Evolutionary conservation across 2,888 invertebrate genomes (phyloP).

Genomic region (Meteorus cinctellus): DNA sequence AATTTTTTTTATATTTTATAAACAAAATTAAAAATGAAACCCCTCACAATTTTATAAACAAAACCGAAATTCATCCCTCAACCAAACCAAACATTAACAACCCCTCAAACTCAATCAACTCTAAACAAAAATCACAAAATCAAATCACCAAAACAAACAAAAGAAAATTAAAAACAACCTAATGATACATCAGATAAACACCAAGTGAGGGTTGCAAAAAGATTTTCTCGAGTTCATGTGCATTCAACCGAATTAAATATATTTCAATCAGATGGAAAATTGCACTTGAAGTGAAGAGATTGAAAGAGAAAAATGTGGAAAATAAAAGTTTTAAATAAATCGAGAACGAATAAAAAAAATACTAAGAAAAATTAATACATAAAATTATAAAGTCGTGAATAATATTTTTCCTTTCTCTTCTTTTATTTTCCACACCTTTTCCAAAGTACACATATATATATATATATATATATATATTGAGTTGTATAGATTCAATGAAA

Average conservation of each 20-base stretch:
- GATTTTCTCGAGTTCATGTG: not conserved
- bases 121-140: too few species aligned
- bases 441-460: not conserved
- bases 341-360: not conserved
- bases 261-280: constrained; percentile 20
- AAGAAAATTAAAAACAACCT: not conserved
- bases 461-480: not conserved
- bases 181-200: not conserved
- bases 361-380: not conserved
- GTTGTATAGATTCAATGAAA: not conserved
- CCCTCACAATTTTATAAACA: too few species aligned
- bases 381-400: not conserved
- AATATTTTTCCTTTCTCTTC: not conserved
- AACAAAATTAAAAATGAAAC: too few species aligned
- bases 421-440: not conserved
- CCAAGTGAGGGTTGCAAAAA: not conserved
- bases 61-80: too few species aligned
- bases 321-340: not conserved
- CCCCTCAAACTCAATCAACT: too few species aligned
- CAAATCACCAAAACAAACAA: not conserved
- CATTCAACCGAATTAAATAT: constrained; percentile 14
- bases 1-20: too few species aligned
- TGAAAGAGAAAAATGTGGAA: too few species aligned
- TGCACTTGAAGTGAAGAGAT: not conserved
- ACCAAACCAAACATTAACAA: too few species aligned